Base-by-base conservation (phyloP, 2,113 vertebrate species). In the Saimiri boliviensis region DNA sequence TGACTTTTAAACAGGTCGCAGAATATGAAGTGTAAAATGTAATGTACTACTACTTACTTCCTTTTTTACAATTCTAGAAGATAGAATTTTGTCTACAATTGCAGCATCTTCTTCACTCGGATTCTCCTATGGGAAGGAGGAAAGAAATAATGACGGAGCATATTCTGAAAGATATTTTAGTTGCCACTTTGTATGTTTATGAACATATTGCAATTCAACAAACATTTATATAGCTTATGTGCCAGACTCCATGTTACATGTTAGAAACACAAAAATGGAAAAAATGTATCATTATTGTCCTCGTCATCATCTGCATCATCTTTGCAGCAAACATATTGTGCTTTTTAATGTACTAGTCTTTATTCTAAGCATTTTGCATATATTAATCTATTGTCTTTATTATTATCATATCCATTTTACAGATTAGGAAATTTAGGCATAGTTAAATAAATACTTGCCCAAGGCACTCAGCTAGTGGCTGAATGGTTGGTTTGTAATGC, bases 51-150 rank as follows among this genome's bases (percentile, higher is more conserved):
- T 93, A 98, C 99, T 99, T 99, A 99, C 99, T 99, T 99, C 99
- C 80, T 99, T 99, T 98, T 99, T 99, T 68, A 98, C 88, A n/a
- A 99, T 94, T 60, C 99, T 99, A 80, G 99, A 99, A 56, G 99
- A 99, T 97, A 99, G 99, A 97, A 99, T 99, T 99, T 99, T 99
- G 98, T 99, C 99, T 92, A 99, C 99, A 98, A 99, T 99, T 54
- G 99, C 99, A 95, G 99, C 99, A 96, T 99, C 99, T 98, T 99
- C 99, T 98, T 99, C 99, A 98, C 99, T 99, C 49, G 99, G 99
- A 97, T 99, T 99, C 97, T 99, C 99, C 99, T 99, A 49, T 0
- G 81, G 85, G 14, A 92, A 19, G 1, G 12, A 96, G 16, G 42
- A 20, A 60, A 91, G 83, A 76, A 86, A 89, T 19, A 11, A 71